Base-by-base conservation (phyloP, 2,888 invertebrate species). In the Campopleginae sp. region DNA sequence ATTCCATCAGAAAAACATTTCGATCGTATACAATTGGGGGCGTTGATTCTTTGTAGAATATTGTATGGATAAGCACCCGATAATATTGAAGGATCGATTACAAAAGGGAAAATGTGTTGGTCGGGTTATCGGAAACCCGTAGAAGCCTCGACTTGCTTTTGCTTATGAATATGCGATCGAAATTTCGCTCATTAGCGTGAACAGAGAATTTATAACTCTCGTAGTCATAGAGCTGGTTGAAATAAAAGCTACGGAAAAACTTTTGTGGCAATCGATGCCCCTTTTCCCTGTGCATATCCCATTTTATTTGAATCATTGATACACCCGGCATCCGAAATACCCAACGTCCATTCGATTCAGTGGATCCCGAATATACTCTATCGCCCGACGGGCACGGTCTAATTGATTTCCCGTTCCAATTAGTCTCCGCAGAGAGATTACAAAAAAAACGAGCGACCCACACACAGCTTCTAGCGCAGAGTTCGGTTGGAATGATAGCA, bases 371-470 rank as follows among this genome's bases (percentile, higher is more conserved):
- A 51, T 71, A 75, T 75, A 80, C 8, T 19, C 54, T 54, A 72
- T 51, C 76, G 70, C 38, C 42, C 48, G 23, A 10, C 72, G 54
- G 63, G 38, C n/a, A 27, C 33, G 71, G 54, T 80, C 71, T 80
- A 80, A 84, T 84, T 84, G 80, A 76, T 80, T 80, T 70, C 42
- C 75, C 54, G 71, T 76, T 84, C 80, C 80, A 75, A 84, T 84
- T 84, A 84, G 80, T 76, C 54, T 75, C 65, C 33, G 46, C 46
- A 46, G 76, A 68, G 79, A 79, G 83, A 79, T 79, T 75, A 76
- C 65, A 27, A 76, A 76, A 75, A 79, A 48, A 48, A 31, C 48
- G 48, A 82, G 31, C 33, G 66, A n/a, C 27, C 38, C 38, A 33
- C 54, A 23, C 58, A 72, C 27, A 42, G 23, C 42, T 14, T 23